phyloP scores from a whole-genome alignment of 2,888 invertebrate genomes.

The Sylvicola fuscatus region DNA sequence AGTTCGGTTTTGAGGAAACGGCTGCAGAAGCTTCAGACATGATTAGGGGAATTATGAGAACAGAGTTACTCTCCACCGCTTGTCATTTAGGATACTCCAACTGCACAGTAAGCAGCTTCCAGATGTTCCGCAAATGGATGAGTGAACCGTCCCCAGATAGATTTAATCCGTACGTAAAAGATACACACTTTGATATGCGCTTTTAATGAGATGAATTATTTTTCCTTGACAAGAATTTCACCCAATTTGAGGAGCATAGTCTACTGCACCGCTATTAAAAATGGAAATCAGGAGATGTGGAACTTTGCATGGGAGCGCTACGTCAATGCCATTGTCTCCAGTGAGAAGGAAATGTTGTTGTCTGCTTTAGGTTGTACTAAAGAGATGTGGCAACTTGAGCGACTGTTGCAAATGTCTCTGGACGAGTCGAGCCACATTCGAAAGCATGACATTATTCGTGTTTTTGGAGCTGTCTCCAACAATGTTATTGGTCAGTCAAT shows the following conservation, averaged over 20 bases:
- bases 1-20: conserved; percentile 45
- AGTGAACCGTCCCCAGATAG: conserved; percentile 43
- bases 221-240: conserved; percentile 38
- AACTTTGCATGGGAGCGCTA: conserved; percentile 71
- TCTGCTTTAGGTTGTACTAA: conserved; percentile 62
- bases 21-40: conserved; percentile 34
- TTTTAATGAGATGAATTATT: background rate
- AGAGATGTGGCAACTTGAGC: conserved; percentile 54
- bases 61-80: conserved; percentile 50
- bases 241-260: conserved; percentile 65
- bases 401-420: conserved; percentile 51
- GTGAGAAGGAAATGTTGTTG: conserved; percentile 59
- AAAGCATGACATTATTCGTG: conserved; percentile 60
- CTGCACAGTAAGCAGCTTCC: conserved; percentile 51
- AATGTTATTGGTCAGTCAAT: conserved; percentile 65
- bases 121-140: conserved; percentile 58
- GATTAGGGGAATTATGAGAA: conserved; percentile 45
- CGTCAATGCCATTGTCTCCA: conserved; percentile 50
- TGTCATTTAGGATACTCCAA: conserved; percentile 53
- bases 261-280: conserved; percentile 68
- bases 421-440: conserved; percentile 54
- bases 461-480: conserved; percentile 53
- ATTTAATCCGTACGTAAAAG: conserved; percentile 45
- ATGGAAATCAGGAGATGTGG: conserved; percentile 74
- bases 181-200: background rate